Evolutionary conservation across 2,888 invertebrate genomes (phyloP), one percentile per base, ranked within the genome.

Genomic region (Chalcis sispes): DNA sequence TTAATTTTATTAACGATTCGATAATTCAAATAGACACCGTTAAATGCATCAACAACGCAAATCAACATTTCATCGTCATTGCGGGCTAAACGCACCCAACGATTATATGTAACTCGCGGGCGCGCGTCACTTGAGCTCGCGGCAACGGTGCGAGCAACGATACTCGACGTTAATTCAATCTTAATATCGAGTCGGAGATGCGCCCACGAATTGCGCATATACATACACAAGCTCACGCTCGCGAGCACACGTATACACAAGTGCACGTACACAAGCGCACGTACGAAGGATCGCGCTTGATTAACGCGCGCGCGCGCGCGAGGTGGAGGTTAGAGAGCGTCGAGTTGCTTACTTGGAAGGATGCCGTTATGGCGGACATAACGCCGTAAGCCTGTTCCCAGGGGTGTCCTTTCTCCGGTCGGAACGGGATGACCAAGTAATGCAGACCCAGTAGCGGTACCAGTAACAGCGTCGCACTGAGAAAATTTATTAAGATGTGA

Each of bases 371-470:
- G 80, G 97, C 97, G 27, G 96, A 94, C 80, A 95, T 91, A 86
- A 96, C 92, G 89, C 96, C 95, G 90, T 97, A 97, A 80, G 92
- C 91, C 80, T 92, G 91, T 89, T 94, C 94, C 93, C 93, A 94
- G 80, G 93, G 90, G 85, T 93, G 93, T 48, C 89, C 89, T 81
- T 91, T 91, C 65, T 91, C 92, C 80, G 92, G 98, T 80, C 95
- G 92, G 89, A 96, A 95, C 25, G 96, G 96, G 81, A 95, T 95
- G 79, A 97, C 91, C 84, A 98, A 91, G 89, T 96, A 98, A 89
- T 98, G 97, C 69, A 98, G 91, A 1, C 98, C 98, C 76, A 98
- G 91, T 81, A 98, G 91, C 32, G 98, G 98, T 75, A 98, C 95
- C 85, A 98, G 91, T 81, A 98, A 92, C 83, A 97, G 90, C 0